Base-by-base conservation (phyloP, 2,797 vertebrate genomes). In the Balearica regulorum region DNA sequence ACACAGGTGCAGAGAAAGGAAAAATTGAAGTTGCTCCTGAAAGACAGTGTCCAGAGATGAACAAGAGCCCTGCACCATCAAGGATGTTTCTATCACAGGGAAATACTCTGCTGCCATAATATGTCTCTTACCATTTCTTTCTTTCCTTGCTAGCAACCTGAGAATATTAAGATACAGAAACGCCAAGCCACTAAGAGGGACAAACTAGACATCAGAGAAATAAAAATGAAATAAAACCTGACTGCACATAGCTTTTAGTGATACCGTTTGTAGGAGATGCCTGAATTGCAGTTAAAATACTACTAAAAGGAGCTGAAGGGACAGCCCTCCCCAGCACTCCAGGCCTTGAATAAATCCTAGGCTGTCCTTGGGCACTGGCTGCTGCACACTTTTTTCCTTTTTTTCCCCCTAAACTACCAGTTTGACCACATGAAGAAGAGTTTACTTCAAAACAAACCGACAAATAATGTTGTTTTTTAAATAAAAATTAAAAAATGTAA, bases 141-240 rank as follows among this genome's bases (percentile, higher is more conserved):
- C 49, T 85, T 83, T 93, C 89, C 90, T 79, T 81, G 41, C 35
- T 71, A 90, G 87, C 69, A 94, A 94, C 68, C 73, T 51, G 49
- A n/a, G 53, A 76, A 35, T 69, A 93, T 87, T 75, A 94, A 90
- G 94, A 96, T 82, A 89, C 70, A 89, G 83, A 97, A 97, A 96
- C 65, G 39, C 76, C 94, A 96, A 91, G 66, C n/a, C 2, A 3
- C 84, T 81, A 83, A 80, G 83, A 95, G 64, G 70, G 41, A 90
- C 70, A 72, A 48, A 69, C 22, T 22, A 91, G 91, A 88, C 41
- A 93, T 87, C 88, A 95, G 90, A 95, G 79, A 72, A 94, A 87
- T 51, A 83, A 93, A 93, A 92, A 80, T 55, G 41, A 96, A 95
- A 96, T 94, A 78, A 73, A 87, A 83, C 66, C 44, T 68, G 92